Percentiles rank a stretch among this genome's conserved stretches.
Conservation (phyloP, 2,797 vertebrate species). For the Sebastes goodei region DNA sequence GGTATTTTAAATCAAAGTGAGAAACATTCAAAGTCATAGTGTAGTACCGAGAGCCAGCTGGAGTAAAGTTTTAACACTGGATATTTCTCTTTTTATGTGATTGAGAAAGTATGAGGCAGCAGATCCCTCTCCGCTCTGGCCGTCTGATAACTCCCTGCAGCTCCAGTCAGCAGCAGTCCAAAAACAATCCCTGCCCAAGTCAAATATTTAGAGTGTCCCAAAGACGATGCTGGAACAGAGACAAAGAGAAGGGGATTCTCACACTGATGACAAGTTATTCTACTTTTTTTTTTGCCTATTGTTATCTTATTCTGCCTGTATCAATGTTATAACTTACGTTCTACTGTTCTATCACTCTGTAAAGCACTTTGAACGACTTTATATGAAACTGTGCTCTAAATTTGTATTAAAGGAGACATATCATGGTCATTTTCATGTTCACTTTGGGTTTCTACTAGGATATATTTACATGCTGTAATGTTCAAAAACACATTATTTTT, state of each 20-base stretch:
- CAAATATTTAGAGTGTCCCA: slow-evolving; percentile 22
- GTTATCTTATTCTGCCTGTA: neutral
- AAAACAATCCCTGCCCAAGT: slow-evolving; percentile 12
- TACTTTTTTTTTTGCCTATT: neutral
- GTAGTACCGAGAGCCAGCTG: slow-evolving; percentile 23
- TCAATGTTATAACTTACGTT: neutral
- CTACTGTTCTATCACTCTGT: neutral
- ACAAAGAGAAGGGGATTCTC: slow-evolving; percentile 21
- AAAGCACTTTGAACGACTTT: neutral
- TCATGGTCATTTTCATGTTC: too few relatives aligned
- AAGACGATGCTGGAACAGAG: slow-evolving; percentile 20
- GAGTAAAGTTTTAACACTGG: neutral
- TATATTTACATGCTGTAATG: too few relatives aligned
- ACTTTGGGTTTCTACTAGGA: too few relatives aligned
- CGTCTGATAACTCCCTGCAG: slow-evolving; percentile 26
- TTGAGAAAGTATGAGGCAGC: slow-evolving; percentile 10
- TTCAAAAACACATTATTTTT: too few relatives aligned
- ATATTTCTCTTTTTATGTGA: neutral
- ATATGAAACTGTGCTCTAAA: neutral
- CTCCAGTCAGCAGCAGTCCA: slow-evolving; percentile 15
- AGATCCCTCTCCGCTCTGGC: slow-evolving; percentile 16
- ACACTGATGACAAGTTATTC: neutral
- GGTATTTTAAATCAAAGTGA: slow-evolving; percentile 33
- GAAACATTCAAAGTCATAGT: neutral
- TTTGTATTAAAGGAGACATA: neutral